phyloP scores from a whole-genome alignment of 2,113 vertebrate species.

The Promerops cafer region DNA sequence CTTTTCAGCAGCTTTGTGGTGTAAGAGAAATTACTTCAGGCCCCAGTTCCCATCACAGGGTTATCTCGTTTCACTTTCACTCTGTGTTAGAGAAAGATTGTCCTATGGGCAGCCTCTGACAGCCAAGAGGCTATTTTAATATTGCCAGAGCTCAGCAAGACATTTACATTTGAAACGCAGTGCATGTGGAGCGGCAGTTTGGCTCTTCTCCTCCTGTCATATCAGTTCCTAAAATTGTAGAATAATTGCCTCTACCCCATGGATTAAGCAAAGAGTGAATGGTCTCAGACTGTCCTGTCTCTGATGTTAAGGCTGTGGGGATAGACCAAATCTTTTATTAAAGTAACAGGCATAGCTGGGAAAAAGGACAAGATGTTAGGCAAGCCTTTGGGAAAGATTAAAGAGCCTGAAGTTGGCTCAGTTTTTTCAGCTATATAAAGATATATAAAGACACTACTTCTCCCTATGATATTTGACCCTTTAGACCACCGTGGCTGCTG shows the following conservation, averaged over 20 bases:
- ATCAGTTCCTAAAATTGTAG: neutral
- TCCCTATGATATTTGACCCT: neutral
- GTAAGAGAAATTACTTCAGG: constrained; percentile 37
- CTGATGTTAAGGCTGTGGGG: neutral
- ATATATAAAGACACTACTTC: neutral
- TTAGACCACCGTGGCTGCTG: neutral
- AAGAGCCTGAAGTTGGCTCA: neutral
- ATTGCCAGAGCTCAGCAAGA: neutral
- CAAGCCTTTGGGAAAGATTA: neutral
- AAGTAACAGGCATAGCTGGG: neutral
- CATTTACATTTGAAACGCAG: constrained; percentile 12
- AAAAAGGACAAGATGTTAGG: neutral
- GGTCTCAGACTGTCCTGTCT: neutral
- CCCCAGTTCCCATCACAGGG: neutral
- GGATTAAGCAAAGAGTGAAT: neutral
- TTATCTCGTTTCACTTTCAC: constrained; percentile 37
- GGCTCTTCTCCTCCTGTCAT: neutral
- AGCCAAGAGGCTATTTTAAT: neutral
- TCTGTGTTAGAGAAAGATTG: neutral
- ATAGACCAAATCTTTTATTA: neutral
- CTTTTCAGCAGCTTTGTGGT: constrained; percentile 47
- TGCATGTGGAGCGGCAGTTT: neutral
- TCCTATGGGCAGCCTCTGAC: neutral
- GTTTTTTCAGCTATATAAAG: neutral
- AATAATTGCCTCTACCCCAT: neutral